Evolutionary conservation across 2,113 vertebrate species (phyloP).

Genomic region (Antechinus flavipes): DNA sequence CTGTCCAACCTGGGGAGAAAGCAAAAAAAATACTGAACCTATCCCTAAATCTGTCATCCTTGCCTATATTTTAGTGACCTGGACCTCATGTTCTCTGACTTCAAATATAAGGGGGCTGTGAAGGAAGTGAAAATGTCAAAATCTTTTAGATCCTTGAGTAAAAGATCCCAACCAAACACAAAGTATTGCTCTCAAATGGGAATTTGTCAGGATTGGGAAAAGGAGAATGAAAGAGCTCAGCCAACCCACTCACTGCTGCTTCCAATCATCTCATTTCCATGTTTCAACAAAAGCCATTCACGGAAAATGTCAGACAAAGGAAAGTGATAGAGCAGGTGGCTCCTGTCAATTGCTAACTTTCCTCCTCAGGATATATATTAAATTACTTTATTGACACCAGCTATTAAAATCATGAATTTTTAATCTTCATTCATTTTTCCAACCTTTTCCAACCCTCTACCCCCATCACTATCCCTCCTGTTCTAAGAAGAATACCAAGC

Average conservation of each 20-base stretch:
- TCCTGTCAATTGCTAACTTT: background rate
- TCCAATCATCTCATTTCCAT: conserved; percentile 35
- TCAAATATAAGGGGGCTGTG: rapidly evolving
- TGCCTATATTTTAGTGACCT: conserved; percentile 20
- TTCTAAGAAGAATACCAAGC: background rate
- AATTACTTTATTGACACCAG: background rate
- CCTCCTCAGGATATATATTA: background rate
- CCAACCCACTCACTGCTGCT: background rate
- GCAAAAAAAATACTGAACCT: background rate
- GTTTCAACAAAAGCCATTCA: background rate
- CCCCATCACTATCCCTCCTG: background rate
- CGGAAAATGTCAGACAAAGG: conserved; percentile 24
- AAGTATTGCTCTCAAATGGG: rapidly evolving
- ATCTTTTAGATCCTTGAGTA: background rate
- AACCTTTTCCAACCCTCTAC: background rate
- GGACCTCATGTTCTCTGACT: background rate
- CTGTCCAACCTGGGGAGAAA: background rate
- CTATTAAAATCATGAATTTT: background rate
- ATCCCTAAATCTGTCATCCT: background rate
- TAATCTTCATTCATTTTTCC: conserved; percentile 25
- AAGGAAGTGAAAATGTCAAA: background rate
- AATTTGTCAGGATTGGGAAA: background rate
- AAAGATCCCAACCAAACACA: background rate
- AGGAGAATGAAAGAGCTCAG: background rate
- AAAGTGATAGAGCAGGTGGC: background rate